A percentile compares a stretch with the other conserved stretches of the same genome.
Conservation (phyloP, 2,113 vertebrate species). For the Oceanodroma tethys region DNA sequence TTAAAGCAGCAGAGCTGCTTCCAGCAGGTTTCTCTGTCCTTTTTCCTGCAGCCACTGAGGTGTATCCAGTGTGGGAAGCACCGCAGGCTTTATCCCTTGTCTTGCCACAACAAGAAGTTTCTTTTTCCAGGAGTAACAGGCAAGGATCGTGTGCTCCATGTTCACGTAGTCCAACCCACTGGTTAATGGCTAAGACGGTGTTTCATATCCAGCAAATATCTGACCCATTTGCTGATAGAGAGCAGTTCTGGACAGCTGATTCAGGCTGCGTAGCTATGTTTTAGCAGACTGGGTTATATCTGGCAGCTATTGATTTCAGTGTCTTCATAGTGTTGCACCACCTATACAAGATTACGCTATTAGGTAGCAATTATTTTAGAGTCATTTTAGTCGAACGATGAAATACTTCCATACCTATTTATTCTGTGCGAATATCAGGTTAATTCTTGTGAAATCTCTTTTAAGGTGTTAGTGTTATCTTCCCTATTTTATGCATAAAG, state of each 20-base stretch:
- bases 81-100: background rate
- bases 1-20: background rate
- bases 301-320: background rate
- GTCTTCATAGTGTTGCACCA: background rate
- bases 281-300: background rate
- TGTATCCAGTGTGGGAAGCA: background rate
- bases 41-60: background rate
- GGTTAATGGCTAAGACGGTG: background rate
- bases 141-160: rapidly evolving
- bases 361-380: background rate
- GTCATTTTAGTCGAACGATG: background rate
- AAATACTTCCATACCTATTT: background rate
- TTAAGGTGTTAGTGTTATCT: background rate
- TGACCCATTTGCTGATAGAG: background rate
- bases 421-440: background rate
- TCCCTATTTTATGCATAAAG: background rate
- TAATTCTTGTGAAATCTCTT: background rate
- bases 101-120: background rate
- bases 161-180: rapidly evolving
- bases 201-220: background rate
- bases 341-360: background rate
- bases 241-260: background rate
- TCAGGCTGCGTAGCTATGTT: background rate
- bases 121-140: background rate
- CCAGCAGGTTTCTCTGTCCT: background rate